A percentile compares a stretch with the other conserved stretches of the same genome.
Conservation (phyloP, 2,888 invertebrate genomes). For the Spicauda simplicius region DNA sequence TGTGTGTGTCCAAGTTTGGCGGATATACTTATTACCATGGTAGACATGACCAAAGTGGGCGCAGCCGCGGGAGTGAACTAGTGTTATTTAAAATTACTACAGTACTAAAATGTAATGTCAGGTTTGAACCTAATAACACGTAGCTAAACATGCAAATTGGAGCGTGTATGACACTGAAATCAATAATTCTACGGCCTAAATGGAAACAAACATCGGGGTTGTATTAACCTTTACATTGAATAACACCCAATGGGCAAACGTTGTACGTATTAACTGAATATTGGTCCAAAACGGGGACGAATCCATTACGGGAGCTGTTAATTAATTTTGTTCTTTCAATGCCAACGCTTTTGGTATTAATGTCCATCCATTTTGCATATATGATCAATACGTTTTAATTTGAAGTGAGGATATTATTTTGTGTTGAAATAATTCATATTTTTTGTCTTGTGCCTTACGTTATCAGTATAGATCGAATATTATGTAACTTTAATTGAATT, state of each 20-base stretch:
- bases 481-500: no score
- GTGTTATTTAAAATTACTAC: no score
- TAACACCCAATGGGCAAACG: constrained; percentile 52
- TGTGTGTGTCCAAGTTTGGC: no score
- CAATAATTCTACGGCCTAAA: constrained; percentile 16
- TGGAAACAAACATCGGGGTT: constrained; percentile 14
- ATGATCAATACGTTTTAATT: constrained; percentile 2
- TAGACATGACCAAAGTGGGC: no score
- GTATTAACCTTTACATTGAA: constrained; percentile 51
- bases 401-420: no score
- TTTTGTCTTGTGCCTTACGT: no score
- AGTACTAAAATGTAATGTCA: no score
- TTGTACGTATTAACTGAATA: constrained; percentile 54
- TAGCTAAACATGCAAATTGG: constrained; percentile 10
- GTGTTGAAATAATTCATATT: no score
- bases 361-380: constrained; percentile 14
- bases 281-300: constrained; percentile 56
- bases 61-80: no score
- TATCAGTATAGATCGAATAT: no score
- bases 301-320: constrained; percentile 62
- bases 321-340: constrained; percentile 56
- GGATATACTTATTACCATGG: no score
- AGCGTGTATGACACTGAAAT: constrained; percentile 15
- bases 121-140: no score
- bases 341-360: constrained; percentile 41